These are phyloP conservation scores for Benitochromis conjunctus DNA, from an alignment of 2,113 vertebrate species.

Conservation along the genomic window DNA sequence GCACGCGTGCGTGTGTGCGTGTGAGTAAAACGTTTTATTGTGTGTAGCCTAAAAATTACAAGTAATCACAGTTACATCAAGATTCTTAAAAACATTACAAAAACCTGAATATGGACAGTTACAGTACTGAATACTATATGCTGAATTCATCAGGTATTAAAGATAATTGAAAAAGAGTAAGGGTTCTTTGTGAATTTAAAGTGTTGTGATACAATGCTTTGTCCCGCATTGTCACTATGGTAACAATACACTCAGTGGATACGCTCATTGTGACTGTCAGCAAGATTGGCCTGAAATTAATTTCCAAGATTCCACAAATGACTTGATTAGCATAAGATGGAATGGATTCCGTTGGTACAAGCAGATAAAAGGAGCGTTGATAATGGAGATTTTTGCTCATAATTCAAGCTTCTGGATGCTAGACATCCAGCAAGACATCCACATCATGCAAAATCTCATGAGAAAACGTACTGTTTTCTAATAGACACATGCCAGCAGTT, in stretches of 20 bases:
- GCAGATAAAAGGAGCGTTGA: slow-evolving; percentile 37
- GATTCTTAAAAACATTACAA: not conserved
- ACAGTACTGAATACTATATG: not conserved
- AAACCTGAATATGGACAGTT: not conserved
- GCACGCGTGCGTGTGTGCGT: not conserved
- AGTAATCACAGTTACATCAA: not conserved
- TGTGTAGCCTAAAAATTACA: not conserved
- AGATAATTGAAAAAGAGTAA: slow-evolving; percentile 13
- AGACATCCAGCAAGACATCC: not conserved
- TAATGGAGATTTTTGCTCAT: slow-evolving; percentile 41
- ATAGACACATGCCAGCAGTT: not conserved
- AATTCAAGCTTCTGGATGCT: slow-evolving; percentile 1
- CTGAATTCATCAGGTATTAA: slow-evolving; percentile 14
- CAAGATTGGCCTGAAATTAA: slow-evolving; percentile 52
- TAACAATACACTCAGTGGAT: slow-evolving; percentile 43
- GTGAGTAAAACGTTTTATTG: not conserved
- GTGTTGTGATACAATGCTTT: not conserved
- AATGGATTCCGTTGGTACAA: slow-evolving; percentile 25
- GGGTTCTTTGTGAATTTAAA: slow-evolving; percentile 27
- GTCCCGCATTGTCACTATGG: slow-evolving; percentile 36
- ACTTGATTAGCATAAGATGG: slow-evolving; percentile 51
- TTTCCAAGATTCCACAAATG: slow-evolving; percentile 51
- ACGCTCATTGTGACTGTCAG: slow-evolving; percentile 51
- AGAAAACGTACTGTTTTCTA: not conserved
- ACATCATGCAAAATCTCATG: not conserved